Base-by-base conservation (phyloP, 2,888 invertebrate species). In the Heteropelma amictum region DNA sequence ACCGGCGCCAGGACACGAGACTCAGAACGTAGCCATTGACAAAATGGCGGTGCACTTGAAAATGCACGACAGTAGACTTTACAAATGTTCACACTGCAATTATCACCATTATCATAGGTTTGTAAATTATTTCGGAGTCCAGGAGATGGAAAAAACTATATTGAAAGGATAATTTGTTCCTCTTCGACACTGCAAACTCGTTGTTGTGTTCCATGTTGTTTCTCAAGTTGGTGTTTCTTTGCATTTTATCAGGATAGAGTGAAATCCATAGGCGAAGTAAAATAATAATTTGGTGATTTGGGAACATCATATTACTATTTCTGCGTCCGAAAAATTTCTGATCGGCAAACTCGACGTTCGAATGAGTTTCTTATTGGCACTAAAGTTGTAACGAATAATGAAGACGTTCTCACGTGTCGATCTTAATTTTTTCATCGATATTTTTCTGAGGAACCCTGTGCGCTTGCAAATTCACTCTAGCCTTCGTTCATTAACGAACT, bases 51-150 rank as follows among this genome's bases (percentile, higher is more conserved):
- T 92, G 54, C 97, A 97, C 88, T 90, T 96, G 72, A 93, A 93
- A 83, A 92, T 94, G 89, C 96, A 97, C 88, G 95, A 95, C 77
- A 89, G 91, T 4, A 91, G 91, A 70, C 88, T 97, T 33, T 95
- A 93, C 87, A 94, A 93, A 80, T 97, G 96, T 87, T 91, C 92
- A 0, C 89, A 90, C 73, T 96, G 96, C 83, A 85, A 90, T 33
- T 93, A 93, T 85, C 91, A 93, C 78, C 93, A 95, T 86, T 92
- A 92, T 83, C 92, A 91, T 78, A 88, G 90, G 82, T 88, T 88
- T 79, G 84, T 84, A 80, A 77, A 68, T 76, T 64, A 30, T 17
- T 53, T 12, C 6, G 47, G 10, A 49, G 1, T 28, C 19, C 2
- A 54, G 26, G 5, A 38, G 12, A 51, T 33, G 35, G 33, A 26